Conservation (phyloP, 2,888 invertebrate genomes). For the Anoplius nigerrimus region DNA sequence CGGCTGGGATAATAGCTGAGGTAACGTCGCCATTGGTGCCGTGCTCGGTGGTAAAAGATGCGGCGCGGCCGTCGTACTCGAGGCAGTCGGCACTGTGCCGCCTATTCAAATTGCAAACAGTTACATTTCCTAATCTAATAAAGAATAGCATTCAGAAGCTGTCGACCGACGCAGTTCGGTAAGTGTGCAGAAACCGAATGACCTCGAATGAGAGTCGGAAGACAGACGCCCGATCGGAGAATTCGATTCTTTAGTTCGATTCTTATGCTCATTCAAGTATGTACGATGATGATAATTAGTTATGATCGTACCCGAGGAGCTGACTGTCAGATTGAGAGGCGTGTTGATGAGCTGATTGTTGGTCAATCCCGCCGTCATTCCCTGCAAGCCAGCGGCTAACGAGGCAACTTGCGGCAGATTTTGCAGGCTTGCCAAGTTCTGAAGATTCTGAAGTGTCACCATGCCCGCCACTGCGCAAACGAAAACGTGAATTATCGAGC, state of each 20-base stretch:
- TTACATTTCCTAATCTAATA: conserved; percentile 14
- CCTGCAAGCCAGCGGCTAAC: conserved; percentile 81
- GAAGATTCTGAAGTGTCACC: conserved; percentile 85
- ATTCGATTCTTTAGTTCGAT: not conserved
- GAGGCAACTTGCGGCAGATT: conserved; percentile 80
- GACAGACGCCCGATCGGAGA: not conserved
- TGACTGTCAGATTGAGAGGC: conserved; percentile 89
- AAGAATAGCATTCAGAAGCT: no score
- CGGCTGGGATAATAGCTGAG: conserved; percentile 78
- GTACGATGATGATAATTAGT: no score
- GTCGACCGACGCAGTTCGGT: no score
- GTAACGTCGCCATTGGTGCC: conserved; percentile 79
- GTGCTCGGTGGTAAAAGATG: conserved; percentile 71
- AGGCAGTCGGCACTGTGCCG: conserved; percentile 71
- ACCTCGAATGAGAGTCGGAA: not conserved
- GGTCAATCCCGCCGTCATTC: conserved; percentile 77
- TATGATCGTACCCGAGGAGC: conserved; percentile 75
- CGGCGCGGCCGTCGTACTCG: conserved; percentile 70
- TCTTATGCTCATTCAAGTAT: not conserved
- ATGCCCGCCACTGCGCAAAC: conserved; percentile 81
- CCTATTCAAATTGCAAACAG: conserved; percentile 49
- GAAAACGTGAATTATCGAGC: not conserved
- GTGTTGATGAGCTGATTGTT: conserved; percentile 84
- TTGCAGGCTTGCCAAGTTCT: conserved; percentile 86
- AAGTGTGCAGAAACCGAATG: no score